These are phyloP conservation scores for Phyllotreta striolata DNA, from an alignment of 2,888 invertebrate genomes.

Conservation along the genomic window DNA sequence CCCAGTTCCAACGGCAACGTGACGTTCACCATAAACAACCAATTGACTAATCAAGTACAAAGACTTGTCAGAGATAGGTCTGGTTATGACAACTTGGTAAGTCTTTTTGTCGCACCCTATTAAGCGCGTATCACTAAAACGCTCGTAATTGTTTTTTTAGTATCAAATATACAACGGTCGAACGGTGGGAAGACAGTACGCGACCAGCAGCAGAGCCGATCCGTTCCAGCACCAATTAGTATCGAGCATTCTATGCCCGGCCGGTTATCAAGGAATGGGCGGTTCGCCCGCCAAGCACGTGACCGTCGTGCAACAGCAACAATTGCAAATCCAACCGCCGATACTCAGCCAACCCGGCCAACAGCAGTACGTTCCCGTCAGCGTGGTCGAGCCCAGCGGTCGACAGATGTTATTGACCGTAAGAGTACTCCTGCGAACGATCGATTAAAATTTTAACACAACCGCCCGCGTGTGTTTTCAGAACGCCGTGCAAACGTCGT, in stretches of 20 bases:
- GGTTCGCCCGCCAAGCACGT: constrained; percentile 75
- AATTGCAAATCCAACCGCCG: constrained; percentile 80
- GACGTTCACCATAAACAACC: constrained; percentile 94
- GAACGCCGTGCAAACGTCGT: constrained; percentile 75
- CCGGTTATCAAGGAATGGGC: constrained; percentile 80
- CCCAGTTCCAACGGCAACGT: constrained; percentile 83
- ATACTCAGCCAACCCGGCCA: constrained; percentile 82
- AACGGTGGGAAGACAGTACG: constrained; percentile 75
- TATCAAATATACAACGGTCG: constrained; percentile 83
- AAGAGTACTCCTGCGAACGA: constrained; percentile 47
- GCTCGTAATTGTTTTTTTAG: constrained; percentile 62
- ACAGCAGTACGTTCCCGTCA: constrained; percentile 93
- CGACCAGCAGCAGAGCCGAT: constrained; percentile 71
- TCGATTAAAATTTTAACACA: constrained; percentile 15
- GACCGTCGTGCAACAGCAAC: constrained; percentile 72
- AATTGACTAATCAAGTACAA: constrained; percentile 77
- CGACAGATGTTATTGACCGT: constrained; percentile 80
- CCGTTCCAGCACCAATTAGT: constrained; percentile 92
- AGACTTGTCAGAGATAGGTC: constrained; percentile 75
- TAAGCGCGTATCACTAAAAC: constrained; percentile 5
- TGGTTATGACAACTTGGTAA: constrained; percentile 80
- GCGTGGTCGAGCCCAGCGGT: constrained; percentile 88
- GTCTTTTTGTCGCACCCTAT: constrained; percentile 35
- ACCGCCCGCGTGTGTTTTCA: constrained; percentile 40
- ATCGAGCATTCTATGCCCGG: constrained; percentile 92